Percentiles rank a stretch among this genome's conserved stretches.
These are phyloP conservation scores for Campylomormyrus tamandua DNA, from an alignment of 2,113 vertebrate genomes.

Conservation along the genomic window DNA sequence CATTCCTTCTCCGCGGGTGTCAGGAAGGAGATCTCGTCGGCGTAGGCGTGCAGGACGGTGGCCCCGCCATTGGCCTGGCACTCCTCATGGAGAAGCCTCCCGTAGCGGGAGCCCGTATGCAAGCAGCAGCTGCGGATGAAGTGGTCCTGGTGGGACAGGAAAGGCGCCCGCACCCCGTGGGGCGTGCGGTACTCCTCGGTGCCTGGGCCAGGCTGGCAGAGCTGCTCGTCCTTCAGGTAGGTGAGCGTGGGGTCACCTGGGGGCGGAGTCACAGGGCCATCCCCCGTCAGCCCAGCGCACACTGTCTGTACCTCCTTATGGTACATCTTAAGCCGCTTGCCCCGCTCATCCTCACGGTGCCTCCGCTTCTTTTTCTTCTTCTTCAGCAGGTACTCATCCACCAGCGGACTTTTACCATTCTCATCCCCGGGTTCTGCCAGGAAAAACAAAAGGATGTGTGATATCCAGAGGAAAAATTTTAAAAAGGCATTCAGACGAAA, in stretches of 20 bases:
- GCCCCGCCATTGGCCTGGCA: slow-evolving; percentile 91
- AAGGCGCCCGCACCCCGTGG: slow-evolving; percentile 70
- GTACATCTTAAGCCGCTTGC: slow-evolving; percentile 74
- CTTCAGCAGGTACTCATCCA: slow-evolving; percentile 80
- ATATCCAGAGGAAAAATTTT: not conserved
- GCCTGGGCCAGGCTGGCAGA: slow-evolving; percentile 58
- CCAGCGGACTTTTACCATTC: slow-evolving; percentile 74
- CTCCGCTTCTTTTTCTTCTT: slow-evolving; percentile 97
- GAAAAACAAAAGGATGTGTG: not conserved
- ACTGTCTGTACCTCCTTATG: slow-evolving; percentile 89
- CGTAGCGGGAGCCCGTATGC: slow-evolving; percentile 76
- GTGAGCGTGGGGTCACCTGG: slow-evolving; percentile 54
- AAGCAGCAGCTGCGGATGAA: slow-evolving; percentile 83
- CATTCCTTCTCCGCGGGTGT: slow-evolving; percentile 80
- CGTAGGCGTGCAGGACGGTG: slow-evolving; percentile 86
- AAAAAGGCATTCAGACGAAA: not conserved
- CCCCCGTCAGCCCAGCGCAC: slow-evolving; percentile 65
- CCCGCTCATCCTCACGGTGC: slow-evolving; percentile 76
- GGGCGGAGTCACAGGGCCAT: slow-evolving; percentile 39
- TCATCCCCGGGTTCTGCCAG: slow-evolving; percentile 73
- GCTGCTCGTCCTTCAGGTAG: slow-evolving; percentile 69
- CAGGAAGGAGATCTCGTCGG: slow-evolving; percentile 89
- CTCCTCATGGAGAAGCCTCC: slow-evolving; percentile 88
- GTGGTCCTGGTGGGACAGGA: slow-evolving; percentile 89
- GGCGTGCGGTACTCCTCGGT: slow-evolving; percentile 67